Evolutionary conservation across 2,888 invertebrate genomes (phyloP), one percentile per base, ranked within the genome.

Genomic region (Lissonota sp.): DNA sequence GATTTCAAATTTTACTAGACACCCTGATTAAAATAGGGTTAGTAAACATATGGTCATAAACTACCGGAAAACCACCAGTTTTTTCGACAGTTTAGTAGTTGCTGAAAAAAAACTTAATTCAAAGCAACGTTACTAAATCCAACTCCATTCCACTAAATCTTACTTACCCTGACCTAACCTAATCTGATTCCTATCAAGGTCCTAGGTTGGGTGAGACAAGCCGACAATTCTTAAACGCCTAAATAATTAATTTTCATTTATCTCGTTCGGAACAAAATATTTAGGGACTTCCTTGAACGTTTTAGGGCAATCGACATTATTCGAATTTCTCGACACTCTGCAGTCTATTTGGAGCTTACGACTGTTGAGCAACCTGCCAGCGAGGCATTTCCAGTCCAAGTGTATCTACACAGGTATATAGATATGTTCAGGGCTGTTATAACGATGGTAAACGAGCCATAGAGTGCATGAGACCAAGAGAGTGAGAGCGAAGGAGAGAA

Each of bases 371-470:
- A 49, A 58, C 39, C 49, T 69, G 76, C 46, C 55, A 55, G 55
- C 26, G 37, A 66, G 58, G 73, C 64, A 73, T 66, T 60, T 42
- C 44, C 44, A 60, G 46, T 67, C 53, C 53, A 8, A 62, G 55
- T 60, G 44, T 39, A 12, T 42, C 40, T 26, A 40, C 12, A 51
- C 49, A 39, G 4, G 53, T 40, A 16, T 39, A 63, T 64, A 57
- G 49, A 16, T 42, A 4, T 39, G 6, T 12, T 53, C 10, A 10
- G 44, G 55, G 37, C 60, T 53, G 44, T 62, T 6, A 37, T 55
- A 67, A 53, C 66, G 62, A 69, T 79, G 69, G 75, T 75, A 71
- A 80, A 77, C 72, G 74, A 74, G 39, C 55, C 51, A 63, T 62
- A 14, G 67, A 60, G 55, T 69, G 44, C 26, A n/a, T 40, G 49